Evolutionary conservation across 2,797 vertebrate genomes (phyloP).

Genomic region (Heterohyrax brucei): DNA sequence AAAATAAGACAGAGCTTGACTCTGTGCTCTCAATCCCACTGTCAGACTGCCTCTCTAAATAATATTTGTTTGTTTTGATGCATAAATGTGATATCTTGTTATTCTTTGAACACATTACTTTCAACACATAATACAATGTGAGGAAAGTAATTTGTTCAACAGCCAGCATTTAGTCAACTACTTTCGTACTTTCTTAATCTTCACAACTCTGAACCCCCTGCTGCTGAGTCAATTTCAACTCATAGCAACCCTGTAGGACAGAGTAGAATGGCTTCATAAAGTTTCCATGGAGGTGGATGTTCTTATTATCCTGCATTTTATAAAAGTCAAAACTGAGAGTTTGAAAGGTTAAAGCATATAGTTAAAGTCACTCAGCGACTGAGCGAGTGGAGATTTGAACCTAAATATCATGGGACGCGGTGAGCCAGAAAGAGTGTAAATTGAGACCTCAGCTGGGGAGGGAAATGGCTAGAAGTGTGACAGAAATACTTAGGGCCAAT

Average conservation of each 20-base stretch:
- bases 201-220: background rate
- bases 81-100: background rate
- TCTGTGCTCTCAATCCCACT: background rate
- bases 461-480: background rate
- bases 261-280: no score
- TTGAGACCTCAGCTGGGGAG: background rate
- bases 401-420: background rate
- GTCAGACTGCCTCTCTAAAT: conserved; percentile 6
- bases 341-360: background rate
- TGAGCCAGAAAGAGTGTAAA: background rate
- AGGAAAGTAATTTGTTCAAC: conserved; percentile 37
- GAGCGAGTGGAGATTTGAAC: background rate
- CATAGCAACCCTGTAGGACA: no score
- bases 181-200: conserved; percentile 11
- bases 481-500: background rate
- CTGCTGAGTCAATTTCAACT: no score
- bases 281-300: background rate
- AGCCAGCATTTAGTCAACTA: background rate
- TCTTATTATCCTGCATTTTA: background rate
- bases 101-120: background rate
- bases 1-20: conserved; percentile 24
- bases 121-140: conserved; percentile 6
- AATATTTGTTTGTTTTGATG: background rate
- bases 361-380: background rate
- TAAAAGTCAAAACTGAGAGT: background rate